phyloP scores from a whole-genome alignment of 1,140 invertebrate species.

The Neodiprion fabricii region DNA sequence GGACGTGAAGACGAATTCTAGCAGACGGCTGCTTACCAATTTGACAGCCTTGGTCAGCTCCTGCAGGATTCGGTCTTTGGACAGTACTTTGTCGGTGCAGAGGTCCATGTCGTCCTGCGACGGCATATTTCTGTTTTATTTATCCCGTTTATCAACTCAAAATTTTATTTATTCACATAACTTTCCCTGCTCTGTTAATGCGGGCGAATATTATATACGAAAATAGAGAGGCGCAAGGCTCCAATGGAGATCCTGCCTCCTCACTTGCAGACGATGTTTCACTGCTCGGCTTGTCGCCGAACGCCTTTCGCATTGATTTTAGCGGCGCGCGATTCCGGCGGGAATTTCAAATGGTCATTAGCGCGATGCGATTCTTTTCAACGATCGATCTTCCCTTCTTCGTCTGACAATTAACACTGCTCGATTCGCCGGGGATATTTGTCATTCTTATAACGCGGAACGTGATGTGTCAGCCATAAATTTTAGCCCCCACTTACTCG shows the following conservation, averaged over 20 bases:
- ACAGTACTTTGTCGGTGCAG: constrained; percentile 58
- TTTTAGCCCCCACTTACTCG: not conserved
- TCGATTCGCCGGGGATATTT: not conserved
- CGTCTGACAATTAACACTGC: too few species aligned
- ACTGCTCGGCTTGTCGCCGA: not conserved
- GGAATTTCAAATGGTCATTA: constrained; percentile 34
- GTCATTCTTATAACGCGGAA: not conserved
- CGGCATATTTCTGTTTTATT: constrained; percentile 42
- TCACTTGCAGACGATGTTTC: not conserved
- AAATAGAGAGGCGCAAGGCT: too few species aligned
- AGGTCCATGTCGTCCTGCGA: constrained; percentile 53
- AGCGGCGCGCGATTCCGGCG: constrained; percentile 45
- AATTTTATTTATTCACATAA: constrained; percentile 42
- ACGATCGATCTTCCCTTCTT: not conserved
- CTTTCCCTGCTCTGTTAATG: not conserved
- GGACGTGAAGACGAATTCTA: constrained; percentile 6
- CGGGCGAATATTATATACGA: not conserved
- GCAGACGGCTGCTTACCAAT: constrained; percentile 53
- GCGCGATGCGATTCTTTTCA: not conserved
- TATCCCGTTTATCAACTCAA: not conserved
- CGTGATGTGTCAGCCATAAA: not conserved
- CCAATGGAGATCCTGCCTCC: constrained; percentile 18
- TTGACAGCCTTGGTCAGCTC: constrained; percentile 61
- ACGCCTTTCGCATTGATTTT: constrained; percentile 53
- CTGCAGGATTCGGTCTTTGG: constrained; percentile 57